These are phyloP conservation scores for Daktulosphaira vitifoliae DNA, from an alignment of 1,140 invertebrate species.

Conservation along the genomic window DNA sequence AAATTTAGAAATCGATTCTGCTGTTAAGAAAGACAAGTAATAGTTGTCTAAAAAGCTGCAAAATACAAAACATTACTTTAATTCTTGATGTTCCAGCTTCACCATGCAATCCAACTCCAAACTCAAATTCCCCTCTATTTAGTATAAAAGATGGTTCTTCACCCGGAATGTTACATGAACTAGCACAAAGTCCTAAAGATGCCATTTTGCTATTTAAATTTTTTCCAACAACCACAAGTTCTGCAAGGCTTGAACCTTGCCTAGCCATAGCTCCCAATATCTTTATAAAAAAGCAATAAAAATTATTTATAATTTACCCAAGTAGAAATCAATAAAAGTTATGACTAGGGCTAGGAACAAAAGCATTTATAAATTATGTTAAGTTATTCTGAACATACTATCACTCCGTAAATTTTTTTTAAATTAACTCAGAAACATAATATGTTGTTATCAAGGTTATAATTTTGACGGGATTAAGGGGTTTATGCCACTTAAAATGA, in stretches of 20 bases:
- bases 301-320: too few relatives aligned
- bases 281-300: constrained; percentile 45
- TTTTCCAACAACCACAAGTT: constrained; percentile 46
- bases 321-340: constrained; percentile 10
- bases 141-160: constrained; percentile 56
- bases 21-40: too few relatives aligned
- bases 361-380: too few relatives aligned
- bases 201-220: constrained; percentile 50
- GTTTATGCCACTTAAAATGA: too few relatives aligned
- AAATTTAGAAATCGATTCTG: too few relatives aligned
- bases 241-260: constrained; percentile 50
- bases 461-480: too few relatives aligned
- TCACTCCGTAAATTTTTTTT: too few relatives aligned
- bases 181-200: constrained; percentile 64
- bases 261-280: constrained; percentile 65
- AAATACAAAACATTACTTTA: constrained; percentile 46
- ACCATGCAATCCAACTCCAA: constrained; percentile 77
- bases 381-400: too few relatives aligned
- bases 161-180: constrained; percentile 64
- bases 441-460: too few relatives aligned
- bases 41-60: too few relatives aligned
- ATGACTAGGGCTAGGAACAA: too few relatives aligned
- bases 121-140: constrained; percentile 59
- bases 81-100: constrained; percentile 69
- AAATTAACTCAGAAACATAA: too few relatives aligned